A percentile compares a stretch with the other conserved stretches of the same genome.
These are phyloP conservation scores for Odontesthes bonariensis DNA, from an alignment of 2,113 vertebrate genomes.

Conservation along the genomic window DNA sequence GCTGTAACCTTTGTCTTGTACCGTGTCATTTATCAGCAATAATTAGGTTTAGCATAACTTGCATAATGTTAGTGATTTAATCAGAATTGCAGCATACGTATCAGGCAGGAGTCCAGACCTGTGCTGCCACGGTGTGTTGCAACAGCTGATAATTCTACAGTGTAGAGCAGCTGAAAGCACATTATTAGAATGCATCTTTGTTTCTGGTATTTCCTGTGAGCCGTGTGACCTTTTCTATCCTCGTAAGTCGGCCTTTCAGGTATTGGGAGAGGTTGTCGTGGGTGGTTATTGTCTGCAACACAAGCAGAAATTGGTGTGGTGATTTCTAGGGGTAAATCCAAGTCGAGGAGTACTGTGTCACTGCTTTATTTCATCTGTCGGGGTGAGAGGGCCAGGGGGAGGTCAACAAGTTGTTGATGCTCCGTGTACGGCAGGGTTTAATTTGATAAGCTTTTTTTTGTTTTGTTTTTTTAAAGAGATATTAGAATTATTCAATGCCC, in stretches of 20 bases:
- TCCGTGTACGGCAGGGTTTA: too few relatives aligned
- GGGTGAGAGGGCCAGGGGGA: too few relatives aligned
- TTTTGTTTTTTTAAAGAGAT: too few relatives aligned
- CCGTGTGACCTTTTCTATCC: neutral
- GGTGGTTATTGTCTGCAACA: too few relatives aligned
- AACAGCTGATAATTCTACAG: constrained; percentile 19
- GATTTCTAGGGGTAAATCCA: neutral
- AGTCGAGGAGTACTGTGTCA: too few relatives aligned
- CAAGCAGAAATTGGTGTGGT: neutral
- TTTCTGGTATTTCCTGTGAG: neutral
- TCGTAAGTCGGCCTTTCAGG: neutral
- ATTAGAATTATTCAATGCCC: too few relatives aligned
- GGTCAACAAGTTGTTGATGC: neutral
- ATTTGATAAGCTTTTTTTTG: too few relatives aligned
- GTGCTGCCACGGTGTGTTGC: neutral
- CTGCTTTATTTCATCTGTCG: neutral
- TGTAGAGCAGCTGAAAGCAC: neutral
- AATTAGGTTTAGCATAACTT: constrained; percentile 38
- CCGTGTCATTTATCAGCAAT: constrained; percentile 25
- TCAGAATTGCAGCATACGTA: constrained; percentile 1
- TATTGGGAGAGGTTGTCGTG: neutral
- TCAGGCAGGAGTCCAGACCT: constrained; percentile 46
- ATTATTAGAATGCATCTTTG: constrained; percentile 2
- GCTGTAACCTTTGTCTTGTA: neutral
- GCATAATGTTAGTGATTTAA: constrained; percentile 1